phyloP scores from a whole-genome alignment of 2,888 invertebrate genomes.

The Drosophila fulvimacula region DNA sequence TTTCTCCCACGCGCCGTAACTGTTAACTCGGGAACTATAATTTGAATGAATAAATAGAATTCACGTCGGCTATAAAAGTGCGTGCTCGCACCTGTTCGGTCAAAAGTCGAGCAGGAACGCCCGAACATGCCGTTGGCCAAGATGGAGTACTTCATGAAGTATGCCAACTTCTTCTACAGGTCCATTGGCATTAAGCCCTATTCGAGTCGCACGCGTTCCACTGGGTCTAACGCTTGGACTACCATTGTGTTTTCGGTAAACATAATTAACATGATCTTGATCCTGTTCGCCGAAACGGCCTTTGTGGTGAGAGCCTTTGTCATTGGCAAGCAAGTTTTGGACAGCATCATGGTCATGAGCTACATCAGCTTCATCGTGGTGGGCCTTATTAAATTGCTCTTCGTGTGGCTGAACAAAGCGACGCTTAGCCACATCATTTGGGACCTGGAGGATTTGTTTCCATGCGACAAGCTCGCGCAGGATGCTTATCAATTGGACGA shows the following conservation, averaged over 20 bases:
- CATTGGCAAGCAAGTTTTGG: conserved; percentile 63
- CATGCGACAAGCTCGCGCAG: conserved; percentile 43
- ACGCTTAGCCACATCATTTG: conserved; percentile 61
- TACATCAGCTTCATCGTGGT: conserved; percentile 79
- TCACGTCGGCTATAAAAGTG: conserved; percentile 38
- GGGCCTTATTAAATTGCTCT: conserved; percentile 75
- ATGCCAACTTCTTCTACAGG: conserved; percentile 74
- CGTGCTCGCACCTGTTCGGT: background rate
- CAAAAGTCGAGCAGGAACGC: background rate
- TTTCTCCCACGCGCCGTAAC: conserved; percentile 8
- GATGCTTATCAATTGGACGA: conserved; percentile 40
- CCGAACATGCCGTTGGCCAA: conserved; percentile 34
- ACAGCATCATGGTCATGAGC: conserved; percentile 74
- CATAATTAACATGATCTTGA: conserved; percentile 57
- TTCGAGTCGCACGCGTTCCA: conserved; percentile 11
- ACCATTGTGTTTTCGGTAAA: conserved; percentile 58
- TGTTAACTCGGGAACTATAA: conserved; percentile 33
- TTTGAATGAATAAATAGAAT: conserved; percentile 41
- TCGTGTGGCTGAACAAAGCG: conserved; percentile 71
- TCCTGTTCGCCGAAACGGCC: conserved; percentile 58
- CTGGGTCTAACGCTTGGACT: conserved; percentile 10
- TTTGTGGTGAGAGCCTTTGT: conserved; percentile 65
- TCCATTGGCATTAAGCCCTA: conserved; percentile 70
- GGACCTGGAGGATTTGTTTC: conserved; percentile 66
- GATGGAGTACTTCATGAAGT: conserved; percentile 70